Evolutionary conservation across 2,113 vertebrate genomes (phyloP).

Genomic region (Machaerirhynchus nigripectus): DNA sequence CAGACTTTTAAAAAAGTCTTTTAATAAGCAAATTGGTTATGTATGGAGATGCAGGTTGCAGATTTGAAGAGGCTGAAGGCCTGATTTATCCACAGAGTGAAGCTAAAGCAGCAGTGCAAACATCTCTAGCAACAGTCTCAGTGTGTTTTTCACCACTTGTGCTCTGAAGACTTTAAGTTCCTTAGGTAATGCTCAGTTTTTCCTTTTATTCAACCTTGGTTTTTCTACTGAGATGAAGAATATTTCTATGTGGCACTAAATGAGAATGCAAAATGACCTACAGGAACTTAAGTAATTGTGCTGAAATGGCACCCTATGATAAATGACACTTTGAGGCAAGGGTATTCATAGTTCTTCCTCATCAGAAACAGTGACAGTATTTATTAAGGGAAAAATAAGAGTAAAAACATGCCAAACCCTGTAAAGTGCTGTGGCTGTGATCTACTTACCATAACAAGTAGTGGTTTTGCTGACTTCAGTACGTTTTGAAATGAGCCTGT

Average conservation of each 20-base stretch:
- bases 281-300: neutral
- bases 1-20: neutral
- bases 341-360: neutral
- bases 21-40: neutral
- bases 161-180: neutral
- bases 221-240: neutral
- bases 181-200: neutral
- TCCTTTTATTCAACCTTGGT: neutral
- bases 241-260: neutral
- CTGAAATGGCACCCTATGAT: neutral
- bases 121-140: neutral
- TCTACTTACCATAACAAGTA: neutral
- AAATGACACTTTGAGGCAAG: neutral
- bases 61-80: neutral
- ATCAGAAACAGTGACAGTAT: neutral
- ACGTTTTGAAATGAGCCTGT: neutral
- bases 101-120: neutral
- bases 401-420: neutral
- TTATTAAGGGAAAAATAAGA: neutral
- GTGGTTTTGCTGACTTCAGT: neutral
- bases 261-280: neutral
- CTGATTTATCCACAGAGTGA: neutral
- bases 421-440: neutral
- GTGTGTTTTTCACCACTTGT: neutral
- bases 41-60: neutral